Conservation (phyloP, 2,888 invertebrate species). For the Drepana falcataria region DNA sequence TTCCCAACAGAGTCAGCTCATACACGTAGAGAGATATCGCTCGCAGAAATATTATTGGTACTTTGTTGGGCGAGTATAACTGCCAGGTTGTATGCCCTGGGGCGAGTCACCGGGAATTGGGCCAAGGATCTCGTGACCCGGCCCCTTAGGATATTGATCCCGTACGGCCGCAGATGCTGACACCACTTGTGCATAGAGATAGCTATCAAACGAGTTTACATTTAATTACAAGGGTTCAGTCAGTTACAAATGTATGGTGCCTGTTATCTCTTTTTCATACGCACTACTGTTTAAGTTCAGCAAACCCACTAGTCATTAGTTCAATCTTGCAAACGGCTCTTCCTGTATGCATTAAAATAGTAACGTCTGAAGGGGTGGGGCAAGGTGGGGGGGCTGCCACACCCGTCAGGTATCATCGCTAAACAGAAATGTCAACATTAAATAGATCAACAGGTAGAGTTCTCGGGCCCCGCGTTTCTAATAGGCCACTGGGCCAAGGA, state of each 20-base stretch:
- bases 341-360: too few relatives aligned
- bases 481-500: slow-evolving; percentile 51
- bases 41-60: background rate
- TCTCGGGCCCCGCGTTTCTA: slow-evolving; percentile 27
- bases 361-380: too few relatives aligned
- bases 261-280: too few relatives aligned
- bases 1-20: too few relatives aligned
- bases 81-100: slow-evolving; percentile 13
- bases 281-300: too few relatives aligned
- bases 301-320: too few relatives aligned
- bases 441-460: slow-evolving; percentile 46
- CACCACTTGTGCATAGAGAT: background rate
- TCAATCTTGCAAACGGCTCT: too few relatives aligned
- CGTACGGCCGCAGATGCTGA: slow-evolving; percentile 30
- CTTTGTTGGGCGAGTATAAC: slow-evolving; percentile 10
- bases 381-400: background rate
- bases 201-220: background rate
- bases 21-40: too few relatives aligned
- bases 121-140: slow-evolving; percentile 60
- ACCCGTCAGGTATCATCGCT: background rate
- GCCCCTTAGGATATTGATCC: slow-evolving; percentile 51
- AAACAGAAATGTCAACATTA: slow-evolving; percentile 24
- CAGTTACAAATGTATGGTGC: background rate
- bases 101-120: slow-evolving; percentile 30
- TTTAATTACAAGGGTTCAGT: background rate